phyloP scores from a whole-genome alignment of 2,797 vertebrate genomes.

The Ibycter americanus region DNA sequence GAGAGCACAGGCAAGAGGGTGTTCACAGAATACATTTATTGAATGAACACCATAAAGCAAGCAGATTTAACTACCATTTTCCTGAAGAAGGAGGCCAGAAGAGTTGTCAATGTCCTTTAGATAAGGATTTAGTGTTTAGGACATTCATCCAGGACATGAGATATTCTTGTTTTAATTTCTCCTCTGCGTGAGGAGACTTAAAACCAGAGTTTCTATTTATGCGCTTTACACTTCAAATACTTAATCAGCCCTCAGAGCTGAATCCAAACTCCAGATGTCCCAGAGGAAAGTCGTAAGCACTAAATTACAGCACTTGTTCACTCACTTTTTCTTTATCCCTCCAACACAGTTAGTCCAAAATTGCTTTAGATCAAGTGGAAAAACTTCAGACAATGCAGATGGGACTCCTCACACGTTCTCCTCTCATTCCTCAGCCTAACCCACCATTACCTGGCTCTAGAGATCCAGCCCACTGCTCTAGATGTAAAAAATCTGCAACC shows the following conservation, averaged over 20 bases:
- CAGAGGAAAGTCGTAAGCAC: background rate
- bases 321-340: background rate
- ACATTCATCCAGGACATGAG: background rate
- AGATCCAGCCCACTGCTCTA: background rate
- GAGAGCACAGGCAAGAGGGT: background rate
- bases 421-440: background rate
- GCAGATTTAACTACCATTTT: background rate
- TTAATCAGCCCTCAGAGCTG: background rate
- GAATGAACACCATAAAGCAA: background rate
- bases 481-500: background rate
- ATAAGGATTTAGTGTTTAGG: background rate
- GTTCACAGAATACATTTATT: background rate
- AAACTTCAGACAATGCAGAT: background rate
- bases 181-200: background rate
- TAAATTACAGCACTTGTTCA: background rate
- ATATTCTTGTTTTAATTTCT: slow-evolving; percentile 10
- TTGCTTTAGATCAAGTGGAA: background rate
- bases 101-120: background rate
- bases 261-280: slow-evolving; percentile 14
- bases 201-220: slow-evolving; percentile 23
- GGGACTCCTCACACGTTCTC: background rate
- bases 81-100: background rate
- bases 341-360: background rate
- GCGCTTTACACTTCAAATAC: slow-evolving; percentile 13
- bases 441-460: background rate